Conservation (phyloP, 1,140 invertebrate genomes). For the Pseudomyrmex dendroicus region DNA sequence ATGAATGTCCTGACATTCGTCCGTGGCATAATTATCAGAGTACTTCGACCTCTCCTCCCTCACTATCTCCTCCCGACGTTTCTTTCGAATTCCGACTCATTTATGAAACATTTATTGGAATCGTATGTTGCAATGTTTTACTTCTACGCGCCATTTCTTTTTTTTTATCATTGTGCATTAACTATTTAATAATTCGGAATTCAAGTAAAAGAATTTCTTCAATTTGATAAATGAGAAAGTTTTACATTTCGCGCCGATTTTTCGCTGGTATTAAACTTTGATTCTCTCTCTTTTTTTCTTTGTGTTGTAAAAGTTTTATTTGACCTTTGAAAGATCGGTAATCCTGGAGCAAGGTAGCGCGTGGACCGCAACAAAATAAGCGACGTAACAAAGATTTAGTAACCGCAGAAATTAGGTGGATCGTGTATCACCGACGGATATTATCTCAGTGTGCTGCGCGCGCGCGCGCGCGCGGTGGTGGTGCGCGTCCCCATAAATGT, state of each 20-base stretch:
- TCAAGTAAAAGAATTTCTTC: background rate
- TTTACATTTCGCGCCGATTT: too few species aligned
- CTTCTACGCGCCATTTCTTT: too few species aligned
- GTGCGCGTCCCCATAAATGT: constrained; percentile 28
- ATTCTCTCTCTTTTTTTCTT: too few species aligned
- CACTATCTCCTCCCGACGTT: background rate
- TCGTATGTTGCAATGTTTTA: too few species aligned
- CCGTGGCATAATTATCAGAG: constrained; percentile 72
- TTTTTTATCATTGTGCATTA: too few species aligned
- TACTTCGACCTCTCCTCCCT: constrained; percentile 32
- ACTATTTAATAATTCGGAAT: too few species aligned
- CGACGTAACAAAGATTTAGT: background rate
- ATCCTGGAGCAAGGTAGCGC: too few species aligned
- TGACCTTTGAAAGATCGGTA: background rate
- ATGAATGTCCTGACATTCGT: constrained; percentile 74
- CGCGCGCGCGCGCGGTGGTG: background rate
- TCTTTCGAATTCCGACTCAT: background rate
- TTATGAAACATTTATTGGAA: background rate
- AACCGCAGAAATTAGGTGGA: constrained; percentile 1
- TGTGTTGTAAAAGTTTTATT: background rate
- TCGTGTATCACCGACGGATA: background rate
- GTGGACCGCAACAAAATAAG: background rate
- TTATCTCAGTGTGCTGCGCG: background rate
- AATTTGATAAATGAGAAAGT: too few species aligned
- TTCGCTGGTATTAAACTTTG: too few species aligned